phyloP scores from a whole-genome alignment of 2,797 vertebrate species.

The Hylomyscus alleni region DNA sequence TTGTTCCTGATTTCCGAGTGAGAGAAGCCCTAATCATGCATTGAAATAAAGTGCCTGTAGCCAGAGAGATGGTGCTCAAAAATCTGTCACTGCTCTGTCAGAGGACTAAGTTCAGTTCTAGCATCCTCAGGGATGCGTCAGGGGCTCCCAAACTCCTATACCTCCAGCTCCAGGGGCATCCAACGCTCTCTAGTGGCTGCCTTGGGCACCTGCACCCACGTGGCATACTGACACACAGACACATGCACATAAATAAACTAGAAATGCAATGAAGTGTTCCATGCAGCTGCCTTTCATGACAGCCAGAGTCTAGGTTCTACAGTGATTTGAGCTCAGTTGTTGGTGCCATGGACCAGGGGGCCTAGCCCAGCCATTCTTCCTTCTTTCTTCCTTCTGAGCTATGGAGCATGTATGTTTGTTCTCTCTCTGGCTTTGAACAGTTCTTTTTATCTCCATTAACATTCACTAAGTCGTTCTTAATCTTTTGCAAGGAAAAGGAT shows the following conservation, averaged over 20 bases:
- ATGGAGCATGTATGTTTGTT: background rate
- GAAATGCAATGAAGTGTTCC: background rate
- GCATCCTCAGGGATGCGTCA: background rate
- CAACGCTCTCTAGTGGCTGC: background rate
- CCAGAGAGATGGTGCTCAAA: background rate
- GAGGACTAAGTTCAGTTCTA: background rate
- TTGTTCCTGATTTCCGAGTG: background rate
- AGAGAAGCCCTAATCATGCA: background rate
- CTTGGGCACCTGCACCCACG: background rate
- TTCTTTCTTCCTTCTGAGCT: background rate
- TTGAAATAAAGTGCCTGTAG: background rate
- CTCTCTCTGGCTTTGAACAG: background rate
- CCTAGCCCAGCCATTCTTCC: too few relatives aligned
- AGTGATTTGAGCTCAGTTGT: background rate
- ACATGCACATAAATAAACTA: background rate
- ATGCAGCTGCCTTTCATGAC: too few relatives aligned
- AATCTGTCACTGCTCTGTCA: background rate
- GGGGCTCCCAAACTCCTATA: background rate
- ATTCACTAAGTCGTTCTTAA: background rate
- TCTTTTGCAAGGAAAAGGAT: background rate
- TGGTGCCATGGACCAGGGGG: background rate
- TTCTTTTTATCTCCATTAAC: background rate
- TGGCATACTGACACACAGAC: background rate
- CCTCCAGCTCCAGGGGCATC: background rate
- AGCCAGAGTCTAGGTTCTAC: background rate